These are phyloP conservation scores for Callosobruchus maculatus DNA, from an alignment of 2,888 invertebrate genomes.

Conservation along the genomic window DNA sequence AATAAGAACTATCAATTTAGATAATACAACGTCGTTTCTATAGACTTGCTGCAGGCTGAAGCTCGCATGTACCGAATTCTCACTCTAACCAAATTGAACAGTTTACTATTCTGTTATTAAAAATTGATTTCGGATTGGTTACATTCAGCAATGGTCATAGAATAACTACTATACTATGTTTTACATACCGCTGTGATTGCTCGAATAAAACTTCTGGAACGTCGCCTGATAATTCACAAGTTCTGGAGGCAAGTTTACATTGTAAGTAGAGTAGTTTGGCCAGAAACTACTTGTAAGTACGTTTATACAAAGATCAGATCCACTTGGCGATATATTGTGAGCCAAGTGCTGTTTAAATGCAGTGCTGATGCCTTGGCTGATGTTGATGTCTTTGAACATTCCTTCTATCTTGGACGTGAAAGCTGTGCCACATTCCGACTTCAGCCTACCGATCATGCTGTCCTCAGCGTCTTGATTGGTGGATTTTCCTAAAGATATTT, in stretches of 20 bases:
- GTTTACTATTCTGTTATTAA: too few relatives aligned
- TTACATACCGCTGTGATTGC: slow-evolving; percentile 80
- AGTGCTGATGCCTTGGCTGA: slow-evolving; percentile 90
- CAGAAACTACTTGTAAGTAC: slow-evolving; percentile 97
- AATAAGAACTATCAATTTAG: too few relatives aligned
- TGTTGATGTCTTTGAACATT: slow-evolving; percentile 99
- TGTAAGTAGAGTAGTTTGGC: slow-evolving; percentile 90
- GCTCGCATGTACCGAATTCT: too few relatives aligned
- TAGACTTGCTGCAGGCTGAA: too few relatives aligned
- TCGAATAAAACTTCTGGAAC: slow-evolving; percentile 92
- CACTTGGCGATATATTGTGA: slow-evolving; percentile 23
- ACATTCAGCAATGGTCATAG: too few relatives aligned
- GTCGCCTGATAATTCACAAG: slow-evolving; percentile 88
- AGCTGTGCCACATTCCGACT: slow-evolving; percentile 96
- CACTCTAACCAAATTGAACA: too few relatives aligned
- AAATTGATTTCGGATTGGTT: too few relatives aligned
- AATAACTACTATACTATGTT: too few relatives aligned
- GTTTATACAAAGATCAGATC: slow-evolving; percentile 80
- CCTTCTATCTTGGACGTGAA: slow-evolving; percentile 98
- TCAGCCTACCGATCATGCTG: slow-evolving; percentile 94
- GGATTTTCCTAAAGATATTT: slow-evolving; percentile 59
- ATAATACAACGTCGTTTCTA: too few relatives aligned
- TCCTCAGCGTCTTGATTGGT: slow-evolving; percentile 98
- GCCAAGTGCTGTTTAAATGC: slow-evolving; percentile 75
- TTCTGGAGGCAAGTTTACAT: slow-evolving; percentile 82